Evolutionary conservation across 2,888 invertebrate genomes (phyloP), one percentile per base, ranked within the genome.

Genomic region (Tipula unca): DNA sequence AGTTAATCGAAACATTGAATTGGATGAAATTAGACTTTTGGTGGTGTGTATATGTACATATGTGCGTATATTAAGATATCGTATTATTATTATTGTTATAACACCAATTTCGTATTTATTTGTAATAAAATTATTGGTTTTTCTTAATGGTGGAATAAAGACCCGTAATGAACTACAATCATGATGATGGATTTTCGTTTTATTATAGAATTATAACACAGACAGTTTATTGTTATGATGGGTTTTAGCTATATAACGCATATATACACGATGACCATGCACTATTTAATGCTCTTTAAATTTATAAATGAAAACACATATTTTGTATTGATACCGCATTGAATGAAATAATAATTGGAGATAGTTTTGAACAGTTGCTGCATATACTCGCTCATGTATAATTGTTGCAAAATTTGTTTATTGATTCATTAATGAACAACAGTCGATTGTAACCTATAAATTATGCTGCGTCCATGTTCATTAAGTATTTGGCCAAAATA

Each of bases 11-110:
- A 17, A 48, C 6, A 5, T 48, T 48, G 6, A 48, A 48, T 48
- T 48, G 17, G 17, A 48, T 17, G 48, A 48, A 48, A n/a, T 48
- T 48, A 20, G 25, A 10, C 10, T 69, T 69, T 69, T 17, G 69
- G 69, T 69, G 69, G 69, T 69, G n/a, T n/a, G n/a, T n/a, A n/a
- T n/a, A n/a, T n/a, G n/a, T n/a, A n/a, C n/a, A n/a, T n/a, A n/a
- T n/a, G n/a, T n/a, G n/a, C n/a, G n/a, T n/a, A n/a, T n/a, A 69
- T 69, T 69, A 25, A 69, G 69, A 69, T 69, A 69, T 69, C 69
- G 69, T 69, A 69, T 69, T 69, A 69, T 69, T 69, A 69, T 69
- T 69, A 69, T 69, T 69, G 48, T 48, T 48, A 25, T 69, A 69
- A 69, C 69, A 69, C 69, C 69, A 69, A 69, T 69, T 69, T 25